Base-by-base conservation (phyloP, 2,797 vertebrate genomes). In the Cirrhinus molitorella region DNA sequence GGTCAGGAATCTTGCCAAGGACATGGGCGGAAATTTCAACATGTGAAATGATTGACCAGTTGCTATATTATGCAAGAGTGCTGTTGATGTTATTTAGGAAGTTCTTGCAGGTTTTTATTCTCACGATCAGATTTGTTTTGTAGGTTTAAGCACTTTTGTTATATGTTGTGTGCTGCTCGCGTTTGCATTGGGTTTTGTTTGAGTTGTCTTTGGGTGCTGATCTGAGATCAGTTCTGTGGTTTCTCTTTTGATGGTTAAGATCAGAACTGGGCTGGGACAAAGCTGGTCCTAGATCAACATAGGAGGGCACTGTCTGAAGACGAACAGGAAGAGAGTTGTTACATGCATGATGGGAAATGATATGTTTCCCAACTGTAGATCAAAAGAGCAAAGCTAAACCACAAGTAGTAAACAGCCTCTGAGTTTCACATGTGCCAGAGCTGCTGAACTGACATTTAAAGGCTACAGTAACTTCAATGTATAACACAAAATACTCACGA, bases 351-450 rank as follows among this genome's bases (percentile, higher is more conserved):
- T 79, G 90, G 92, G 94, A 96, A 96, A 93, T 83, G 89, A 95
- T 94, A 93, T 89, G 90, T 95, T 96, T 93, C 94, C 89, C 91
- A 94, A 96, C 91, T 88, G 90, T 57, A n/a, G 83, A 84, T 80
- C 88, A 88, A 89, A 81, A 82, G 85, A 89, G 77, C 81, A 87
- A 86, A 90, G 85, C 72, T 83, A 90, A 95, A 95, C 95, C 96
- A 92, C 95, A 95, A 91, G 88, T 91, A 87, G 85, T 91, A 89
- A 83, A 90, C 93, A 93, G 93, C 91, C 88, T 91, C 61, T 84
- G 79, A 55, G 76, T 83, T 77, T 79, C 75, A 79, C 81, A 68
- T 84, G 73, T 79, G 75, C 78, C 72, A 71, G 28, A 65, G 37
- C 45, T 84, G 49, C 81, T 80, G 75, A 83, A 86, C 19, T 85